Evolutionary conservation across 2,797 vertebrate species (phyloP).

Genomic region (Bovichtus diacanthus): DNA sequence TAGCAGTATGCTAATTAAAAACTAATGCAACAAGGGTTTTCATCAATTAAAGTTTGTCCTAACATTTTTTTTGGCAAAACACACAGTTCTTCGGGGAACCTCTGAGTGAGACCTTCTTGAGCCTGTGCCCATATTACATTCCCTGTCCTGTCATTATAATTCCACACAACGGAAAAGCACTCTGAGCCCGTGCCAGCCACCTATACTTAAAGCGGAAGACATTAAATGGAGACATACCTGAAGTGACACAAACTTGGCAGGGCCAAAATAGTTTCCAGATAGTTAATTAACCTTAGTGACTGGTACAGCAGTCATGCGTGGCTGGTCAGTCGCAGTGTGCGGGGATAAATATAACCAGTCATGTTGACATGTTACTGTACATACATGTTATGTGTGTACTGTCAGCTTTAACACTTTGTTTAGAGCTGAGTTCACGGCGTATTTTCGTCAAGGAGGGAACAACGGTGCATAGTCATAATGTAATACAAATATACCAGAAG

Average conservation of each 20-base stretch:
- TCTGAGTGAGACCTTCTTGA: conserved; percentile 55
- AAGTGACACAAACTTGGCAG: conserved; percentile 87
- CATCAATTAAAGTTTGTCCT: conserved; percentile 32
- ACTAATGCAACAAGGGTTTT: conserved; percentile 41
- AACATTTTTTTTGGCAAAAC: conserved; percentile 49
- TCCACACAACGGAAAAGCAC: conserved; percentile 70
- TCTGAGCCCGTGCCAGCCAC: conserved; percentile 72
- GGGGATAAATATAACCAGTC: conserved; percentile 80
- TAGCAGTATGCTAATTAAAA: conserved; percentile 11
- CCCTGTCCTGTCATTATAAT: conserved; percentile 73
- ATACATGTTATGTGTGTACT: conserved; percentile 73
- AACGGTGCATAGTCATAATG: conserved; percentile 47
- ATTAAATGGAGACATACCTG: conserved; percentile 84
- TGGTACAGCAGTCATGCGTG: conserved; percentile 57
- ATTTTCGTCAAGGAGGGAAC: conserved; percentile 67
- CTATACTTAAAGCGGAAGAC: conserved; percentile 76
- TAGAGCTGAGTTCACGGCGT: conserved; percentile 68
- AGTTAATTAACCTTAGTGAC: conserved; percentile 82
- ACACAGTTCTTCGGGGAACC: conserved; percentile 36
- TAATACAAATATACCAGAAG: conserved; percentile 63
- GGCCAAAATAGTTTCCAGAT: conserved; percentile 83
- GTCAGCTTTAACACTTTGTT: conserved; percentile 74
- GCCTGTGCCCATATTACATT: conserved; percentile 56
- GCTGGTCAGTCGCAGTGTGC: conserved; percentile 70
- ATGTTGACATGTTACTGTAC: conserved; percentile 81